Conservation (phyloP, 1,140 invertebrate genomes). For the Brachionus rubens region DNA sequence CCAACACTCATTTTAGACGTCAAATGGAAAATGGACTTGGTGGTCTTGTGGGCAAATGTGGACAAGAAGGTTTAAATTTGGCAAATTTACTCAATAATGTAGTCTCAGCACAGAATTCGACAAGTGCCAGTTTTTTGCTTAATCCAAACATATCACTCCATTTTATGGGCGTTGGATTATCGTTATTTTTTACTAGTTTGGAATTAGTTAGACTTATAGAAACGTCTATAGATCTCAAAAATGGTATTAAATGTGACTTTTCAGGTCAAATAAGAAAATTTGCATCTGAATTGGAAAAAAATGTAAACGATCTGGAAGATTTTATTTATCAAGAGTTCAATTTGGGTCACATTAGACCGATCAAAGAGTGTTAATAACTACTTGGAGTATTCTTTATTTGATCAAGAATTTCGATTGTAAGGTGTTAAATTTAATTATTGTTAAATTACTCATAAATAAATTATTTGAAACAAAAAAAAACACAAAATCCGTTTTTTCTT, state of each 20-base stretch:
- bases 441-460: conserved; percentile 33
- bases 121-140: background rate
- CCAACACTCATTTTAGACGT: background rate
- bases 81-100: background rate
- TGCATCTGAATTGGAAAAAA: background rate
- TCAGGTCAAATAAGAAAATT: background rate
- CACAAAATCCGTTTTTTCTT: background rate
- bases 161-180: background rate
- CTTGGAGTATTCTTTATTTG: too few species aligned
- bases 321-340: background rate
- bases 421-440: conserved; percentile 28
- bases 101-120: background rate
- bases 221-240: background rate
- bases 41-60: background rate
- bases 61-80: background rate
- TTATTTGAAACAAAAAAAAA: background rate
- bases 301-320: background rate
- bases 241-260: background rate
- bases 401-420: background rate
- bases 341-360: too few species aligned
- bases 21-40: background rate
- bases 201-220: background rate
- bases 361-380: too few species aligned
- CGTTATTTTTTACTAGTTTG: background rate
- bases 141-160: background rate